Evolutionary conservation across 1,140 invertebrate genomes (phyloP).

Genomic region (Rhagoletis zephyria): DNA sequence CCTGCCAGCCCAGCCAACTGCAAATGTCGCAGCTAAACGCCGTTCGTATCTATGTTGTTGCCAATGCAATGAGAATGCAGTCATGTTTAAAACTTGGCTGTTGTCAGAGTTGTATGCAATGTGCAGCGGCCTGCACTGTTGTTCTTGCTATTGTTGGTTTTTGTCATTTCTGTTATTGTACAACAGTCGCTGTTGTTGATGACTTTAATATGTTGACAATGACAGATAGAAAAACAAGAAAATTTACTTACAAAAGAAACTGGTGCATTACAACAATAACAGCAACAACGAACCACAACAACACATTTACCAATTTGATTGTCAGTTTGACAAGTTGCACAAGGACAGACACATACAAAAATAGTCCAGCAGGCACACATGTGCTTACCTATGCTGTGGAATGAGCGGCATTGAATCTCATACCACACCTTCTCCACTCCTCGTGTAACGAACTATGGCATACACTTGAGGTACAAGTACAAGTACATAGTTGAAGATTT

Average conservation of each 20-base stretch:
- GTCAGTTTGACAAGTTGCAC: conserved; percentile 45
- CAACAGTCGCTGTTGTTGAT: conserved; percentile 24
- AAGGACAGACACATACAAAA: background rate
- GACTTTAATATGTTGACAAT: conserved; percentile 52
- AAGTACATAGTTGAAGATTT: background rate
- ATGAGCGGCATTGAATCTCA: background rate
- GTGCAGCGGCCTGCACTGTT: background rate
- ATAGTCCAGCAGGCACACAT: background rate
- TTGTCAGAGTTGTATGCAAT: conserved; percentile 16
- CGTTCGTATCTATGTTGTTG: background rate
- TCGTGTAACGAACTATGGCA: too few relatives aligned
- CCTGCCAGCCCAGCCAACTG: background rate
- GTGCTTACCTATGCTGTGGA: background rate
- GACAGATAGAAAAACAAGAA: background rate
- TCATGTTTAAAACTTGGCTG: conserved; percentile 29
- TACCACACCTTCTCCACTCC: background rate
- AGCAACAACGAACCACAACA: background rate
- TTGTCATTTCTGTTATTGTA: conserved; percentile 22
- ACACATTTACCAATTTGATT: background rate
- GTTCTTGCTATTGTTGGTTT: background rate
- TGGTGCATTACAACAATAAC: background rate
- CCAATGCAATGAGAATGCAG: background rate
- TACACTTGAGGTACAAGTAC: background rate
- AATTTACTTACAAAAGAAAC: conserved; percentile 12
- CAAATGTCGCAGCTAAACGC: background rate